Conservation (phyloP, 1,140 invertebrate genomes). For the Drosophila punjabiensis region DNA sequence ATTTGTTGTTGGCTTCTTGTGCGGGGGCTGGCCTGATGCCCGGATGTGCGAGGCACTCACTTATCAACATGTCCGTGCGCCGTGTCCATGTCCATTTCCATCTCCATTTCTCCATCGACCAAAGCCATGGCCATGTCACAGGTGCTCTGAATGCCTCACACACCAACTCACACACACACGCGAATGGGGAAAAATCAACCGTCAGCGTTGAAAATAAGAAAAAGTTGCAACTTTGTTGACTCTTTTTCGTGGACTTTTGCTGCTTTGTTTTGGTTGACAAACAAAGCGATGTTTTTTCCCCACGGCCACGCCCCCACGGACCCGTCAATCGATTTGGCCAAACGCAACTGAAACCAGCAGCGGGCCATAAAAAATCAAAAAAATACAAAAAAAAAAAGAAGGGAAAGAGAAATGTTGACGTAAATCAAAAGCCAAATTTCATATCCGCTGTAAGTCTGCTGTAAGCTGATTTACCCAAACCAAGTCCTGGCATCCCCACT, state of each 20-base stretch:
- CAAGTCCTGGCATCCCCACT: not conserved
- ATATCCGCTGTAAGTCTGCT: slow-evolving; percentile 83
- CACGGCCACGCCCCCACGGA: slow-evolving; percentile 19
- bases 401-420: slow-evolving; percentile 63
- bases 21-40: slow-evolving; percentile 37
- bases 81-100: slow-evolving; percentile 27
- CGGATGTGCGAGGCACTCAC: slow-evolving; percentile 59
- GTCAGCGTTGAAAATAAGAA: slow-evolving; percentile 43
- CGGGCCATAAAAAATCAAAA: slow-evolving; percentile 6
- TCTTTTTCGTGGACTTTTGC: slow-evolving; percentile 59
- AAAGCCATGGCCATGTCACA: slow-evolving; percentile 68
- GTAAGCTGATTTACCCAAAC: slow-evolving; percentile 75
- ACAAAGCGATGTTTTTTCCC: slow-evolving; percentile 72
- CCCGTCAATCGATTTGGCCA: slow-evolving; percentile 76
- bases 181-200: slow-evolving; percentile 29
- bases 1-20: slow-evolving; percentile 71
- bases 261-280: slow-evolving; percentile 74
- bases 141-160: slow-evolving; percentile 71
- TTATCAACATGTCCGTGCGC: slow-evolving; percentile 58
- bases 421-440: slow-evolving; percentile 84
- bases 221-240: slow-evolving; percentile 66
- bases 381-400: too few species aligned
- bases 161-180: not conserved
- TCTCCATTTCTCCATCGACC: slow-evolving; percentile 8
- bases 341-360: slow-evolving; percentile 50